Evolutionary conservation across 2,888 invertebrate genomes (phyloP).

Genomic region (Pollenia labialis): DNA sequence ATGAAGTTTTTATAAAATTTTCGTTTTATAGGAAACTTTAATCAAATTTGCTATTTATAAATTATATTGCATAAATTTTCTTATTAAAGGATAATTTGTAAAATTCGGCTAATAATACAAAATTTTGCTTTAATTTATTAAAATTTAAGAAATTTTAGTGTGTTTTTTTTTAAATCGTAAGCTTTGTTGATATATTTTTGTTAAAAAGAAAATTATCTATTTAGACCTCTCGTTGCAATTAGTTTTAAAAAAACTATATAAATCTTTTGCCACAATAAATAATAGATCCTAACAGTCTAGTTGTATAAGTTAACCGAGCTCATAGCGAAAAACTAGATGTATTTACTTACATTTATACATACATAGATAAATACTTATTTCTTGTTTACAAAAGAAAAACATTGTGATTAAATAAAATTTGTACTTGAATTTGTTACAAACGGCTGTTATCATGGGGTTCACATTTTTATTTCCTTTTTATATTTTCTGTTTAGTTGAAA

Average conservation of each 20-base stretch:
- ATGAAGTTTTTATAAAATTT: no score
- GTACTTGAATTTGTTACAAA: constrained; percentile 66
- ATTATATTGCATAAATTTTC: no score
- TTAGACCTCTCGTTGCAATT: constrained; percentile 11
- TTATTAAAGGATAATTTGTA: no score
- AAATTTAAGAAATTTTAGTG: background rate
- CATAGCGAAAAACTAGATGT: background rate
- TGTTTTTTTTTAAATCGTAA: background rate
- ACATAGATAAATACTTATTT: background rate
- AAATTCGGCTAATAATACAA: no score
- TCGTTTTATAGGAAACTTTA: no score
- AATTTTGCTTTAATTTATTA: no score
- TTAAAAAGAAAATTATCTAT: constrained; percentile 9
- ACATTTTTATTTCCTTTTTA: constrained; percentile 50
- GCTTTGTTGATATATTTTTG: constrained; percentile 6
- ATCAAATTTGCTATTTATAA: no score
- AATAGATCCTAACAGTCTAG: constrained; percentile 47
- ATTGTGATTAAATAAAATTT: constrained; percentile 56
- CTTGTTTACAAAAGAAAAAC: constrained; percentile 27
- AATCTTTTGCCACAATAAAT: constrained; percentile 58
- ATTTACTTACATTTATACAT: no score
- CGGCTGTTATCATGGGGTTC: constrained; percentile 49
- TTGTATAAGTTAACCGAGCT: constrained; percentile 5
- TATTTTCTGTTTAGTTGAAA: constrained; percentile 23
- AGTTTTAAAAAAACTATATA: constrained; percentile 21